Conservation (phyloP, 2,888 invertebrate species). For the Lasius platythorax region DNA sequence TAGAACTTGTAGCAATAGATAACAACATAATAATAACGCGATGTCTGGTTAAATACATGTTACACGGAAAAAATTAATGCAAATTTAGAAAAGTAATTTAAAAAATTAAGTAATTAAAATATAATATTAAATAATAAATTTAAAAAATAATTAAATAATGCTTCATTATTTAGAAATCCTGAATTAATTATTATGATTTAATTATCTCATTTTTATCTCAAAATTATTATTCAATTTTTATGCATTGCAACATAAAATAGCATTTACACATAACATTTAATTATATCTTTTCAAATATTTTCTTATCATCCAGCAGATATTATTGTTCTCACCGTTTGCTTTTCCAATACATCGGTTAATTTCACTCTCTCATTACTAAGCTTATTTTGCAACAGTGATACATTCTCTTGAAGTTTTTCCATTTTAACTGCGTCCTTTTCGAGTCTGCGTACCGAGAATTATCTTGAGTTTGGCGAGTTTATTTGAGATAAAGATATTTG, state of each 20-base stretch:
- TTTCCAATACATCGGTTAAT: conserved; percentile 15
- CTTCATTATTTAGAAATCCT: background rate
- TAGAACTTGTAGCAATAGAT: background rate
- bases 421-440: conserved; percentile 57
- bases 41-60: too few relatives aligned
- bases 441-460: conserved; percentile 53
- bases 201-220: background rate
- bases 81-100: background rate
- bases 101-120: too few relatives aligned
- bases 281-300: conserved; percentile 15
- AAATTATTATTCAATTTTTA: background rate
- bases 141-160: background rate
- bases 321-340: conserved; percentile 28
- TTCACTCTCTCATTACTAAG: conserved; percentile 49
- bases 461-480: conserved; percentile 3
- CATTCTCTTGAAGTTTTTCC: conserved; percentile 53
- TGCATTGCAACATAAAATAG: background rate
- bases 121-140: too few relatives aligned
- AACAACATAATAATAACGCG: background rate
- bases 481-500: conserved; percentile 2
- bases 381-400: conserved; percentile 44
- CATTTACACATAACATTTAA: background rate
- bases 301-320: background rate
- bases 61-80: background rate
- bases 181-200: background rate